Conservation (phyloP, 2,888 invertebrate genomes). For the Mimumesa dahlbomi region DNA sequence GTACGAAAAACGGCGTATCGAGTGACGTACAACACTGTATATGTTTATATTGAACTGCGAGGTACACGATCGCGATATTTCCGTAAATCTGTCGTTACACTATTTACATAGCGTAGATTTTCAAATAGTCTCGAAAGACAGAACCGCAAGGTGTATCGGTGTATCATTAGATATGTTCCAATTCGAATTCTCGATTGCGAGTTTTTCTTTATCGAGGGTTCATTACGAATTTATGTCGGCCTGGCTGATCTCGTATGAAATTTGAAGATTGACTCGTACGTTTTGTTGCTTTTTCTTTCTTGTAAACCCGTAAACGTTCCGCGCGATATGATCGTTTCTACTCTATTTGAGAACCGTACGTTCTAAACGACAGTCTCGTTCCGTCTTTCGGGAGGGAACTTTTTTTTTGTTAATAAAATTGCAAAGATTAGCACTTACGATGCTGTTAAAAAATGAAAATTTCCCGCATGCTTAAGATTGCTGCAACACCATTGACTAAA, state of each 20-base stretch:
- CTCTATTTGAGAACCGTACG: constrained; percentile 30
- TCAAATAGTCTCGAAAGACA: constrained; percentile 43
- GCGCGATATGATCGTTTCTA: constrained; percentile 47
- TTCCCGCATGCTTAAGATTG: constrained; percentile 32
- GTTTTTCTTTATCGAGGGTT: constrained; percentile 5
- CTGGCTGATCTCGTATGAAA: background rate
- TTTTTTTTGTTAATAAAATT: constrained; percentile 27
- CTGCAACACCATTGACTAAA: constrained; percentile 55
- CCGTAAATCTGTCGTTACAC: constrained; percentile 66
- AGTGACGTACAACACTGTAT: constrained; percentile 15
- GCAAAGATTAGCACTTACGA: constrained; percentile 12
- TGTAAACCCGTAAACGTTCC: constrained; percentile 12
- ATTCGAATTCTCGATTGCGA: constrained; percentile 42
- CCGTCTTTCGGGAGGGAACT: constrained; percentile 9
- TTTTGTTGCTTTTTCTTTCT: background rate
- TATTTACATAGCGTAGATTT: constrained; percentile 59
- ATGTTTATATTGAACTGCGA: constrained; percentile 19
- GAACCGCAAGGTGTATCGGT: no score
- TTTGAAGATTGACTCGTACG: background rate
- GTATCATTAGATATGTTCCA: constrained; percentile 71
- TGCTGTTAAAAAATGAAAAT: constrained; percentile 37
- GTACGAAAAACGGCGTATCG: background rate
- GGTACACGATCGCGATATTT: constrained; percentile 46
- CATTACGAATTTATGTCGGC: background rate
- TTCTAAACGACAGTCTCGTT: constrained; percentile 54